A percentile compares a stretch with the other conserved stretches of the same genome.
phyloP scores from a whole-genome alignment of 2,888 invertebrate genomes.

The Oscheius sp. region DNA sequence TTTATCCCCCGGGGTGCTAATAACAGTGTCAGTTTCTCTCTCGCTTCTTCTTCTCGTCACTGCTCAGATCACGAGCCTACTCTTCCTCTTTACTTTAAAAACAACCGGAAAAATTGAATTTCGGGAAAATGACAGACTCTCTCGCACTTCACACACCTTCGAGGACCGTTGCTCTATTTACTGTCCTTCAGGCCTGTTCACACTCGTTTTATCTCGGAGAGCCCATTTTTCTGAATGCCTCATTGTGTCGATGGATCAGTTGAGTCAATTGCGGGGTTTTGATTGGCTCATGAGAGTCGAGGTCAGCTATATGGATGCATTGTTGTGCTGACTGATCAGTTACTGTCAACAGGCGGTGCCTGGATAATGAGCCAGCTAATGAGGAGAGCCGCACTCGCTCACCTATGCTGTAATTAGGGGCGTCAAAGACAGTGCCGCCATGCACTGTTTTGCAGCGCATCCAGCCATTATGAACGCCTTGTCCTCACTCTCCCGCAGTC shows the following conservation, averaged over 20 bases:
- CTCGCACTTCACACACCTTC: too few relatives aligned
- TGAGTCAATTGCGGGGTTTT: conserved; percentile 14
- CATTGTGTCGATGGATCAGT: conserved; percentile 15
- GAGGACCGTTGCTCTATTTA: too few relatives aligned
- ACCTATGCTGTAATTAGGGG: conserved; percentile 28
- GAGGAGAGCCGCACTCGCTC: conserved; percentile 26
- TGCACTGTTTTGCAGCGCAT: conserved; percentile 32
- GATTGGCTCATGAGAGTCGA: conserved; percentile 14
- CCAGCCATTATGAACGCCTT: conserved; percentile 25
- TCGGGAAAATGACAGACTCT: too few relatives aligned
- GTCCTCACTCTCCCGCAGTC: conserved; percentile 27
- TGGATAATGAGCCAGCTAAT: conserved; percentile 27
- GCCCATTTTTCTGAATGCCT: neutral
- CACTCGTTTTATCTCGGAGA: neutral
- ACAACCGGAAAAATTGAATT: too few relatives aligned
- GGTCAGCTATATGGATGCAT: conserved; percentile 13
- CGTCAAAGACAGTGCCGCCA: conserved; percentile 26
- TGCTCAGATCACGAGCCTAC: too few relatives aligned
- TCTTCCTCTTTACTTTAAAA: too few relatives aligned
- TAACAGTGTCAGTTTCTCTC: neutral
- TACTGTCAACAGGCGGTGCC: conserved; percentile 29
- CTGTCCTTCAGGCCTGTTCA: too few relatives aligned
- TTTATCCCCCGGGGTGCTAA: neutral
- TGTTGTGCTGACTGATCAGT: conserved; percentile 29
- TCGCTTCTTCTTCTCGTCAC: neutral